These are phyloP conservation scores for Loriculus beryllinus DNA, from an alignment of 2,797 vertebrate genomes.

Conservation along the genomic window DNA sequence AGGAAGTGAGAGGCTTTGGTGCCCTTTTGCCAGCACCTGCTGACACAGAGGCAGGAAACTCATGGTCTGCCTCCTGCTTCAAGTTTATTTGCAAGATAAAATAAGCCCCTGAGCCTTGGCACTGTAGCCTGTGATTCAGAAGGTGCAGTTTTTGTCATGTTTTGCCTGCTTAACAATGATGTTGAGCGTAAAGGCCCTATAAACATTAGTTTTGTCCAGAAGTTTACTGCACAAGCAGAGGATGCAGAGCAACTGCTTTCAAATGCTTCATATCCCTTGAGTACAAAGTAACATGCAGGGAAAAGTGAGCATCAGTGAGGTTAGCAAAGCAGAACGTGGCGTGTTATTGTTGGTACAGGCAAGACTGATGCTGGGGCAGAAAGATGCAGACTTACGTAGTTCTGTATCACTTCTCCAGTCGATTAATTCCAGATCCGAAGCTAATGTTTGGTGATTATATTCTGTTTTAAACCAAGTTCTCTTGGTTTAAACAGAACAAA, in stretches of 20 bases:
- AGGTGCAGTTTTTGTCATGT: neutral
- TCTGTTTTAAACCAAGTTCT: neutral
- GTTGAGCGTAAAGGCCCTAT: neutral
- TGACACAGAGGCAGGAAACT: neutral
- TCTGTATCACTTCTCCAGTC: neutral
- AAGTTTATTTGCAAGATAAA: neutral
- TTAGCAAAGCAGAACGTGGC: neutral
- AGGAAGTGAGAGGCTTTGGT: neutral
- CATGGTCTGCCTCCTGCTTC: neutral
- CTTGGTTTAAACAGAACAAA: neutral
- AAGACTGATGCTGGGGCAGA: neutral
- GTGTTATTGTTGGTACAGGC: neutral
- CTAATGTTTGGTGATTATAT: neutral
- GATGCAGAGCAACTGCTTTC: neutral
- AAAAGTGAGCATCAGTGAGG: neutral
- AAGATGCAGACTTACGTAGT: neutral
- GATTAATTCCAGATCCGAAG: neutral
- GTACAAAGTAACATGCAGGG: neutral
- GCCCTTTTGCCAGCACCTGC: constrained; percentile 9
- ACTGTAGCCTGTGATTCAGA: neutral
- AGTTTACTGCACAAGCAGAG: neutral
- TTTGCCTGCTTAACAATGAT: neutral
- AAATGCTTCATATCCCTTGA: neutral
- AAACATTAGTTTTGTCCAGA: neutral
- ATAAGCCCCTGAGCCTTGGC: neutral